phyloP scores from a whole-genome alignment of 1,140 invertebrate species.

The Saccostrea cuccullata region DNA sequence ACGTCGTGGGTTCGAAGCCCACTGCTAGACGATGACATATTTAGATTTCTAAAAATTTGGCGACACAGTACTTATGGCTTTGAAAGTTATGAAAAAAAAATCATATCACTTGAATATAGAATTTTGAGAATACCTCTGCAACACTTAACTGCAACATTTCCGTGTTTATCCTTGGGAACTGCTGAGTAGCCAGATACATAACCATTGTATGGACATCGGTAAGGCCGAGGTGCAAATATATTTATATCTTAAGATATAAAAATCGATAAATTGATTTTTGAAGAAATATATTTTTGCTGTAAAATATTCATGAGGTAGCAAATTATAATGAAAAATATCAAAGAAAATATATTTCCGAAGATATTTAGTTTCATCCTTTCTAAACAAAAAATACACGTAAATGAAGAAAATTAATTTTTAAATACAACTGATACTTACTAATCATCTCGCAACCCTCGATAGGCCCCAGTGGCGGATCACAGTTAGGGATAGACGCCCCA shows the following conservation, averaged over 20 bases:
- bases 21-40: no score
- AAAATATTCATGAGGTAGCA: background rate
- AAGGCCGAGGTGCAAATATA: background rate
- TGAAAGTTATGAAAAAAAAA: no score
- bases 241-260: background rate
- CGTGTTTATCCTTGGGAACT: background rate
- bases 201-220: slow-evolving; percentile 18
- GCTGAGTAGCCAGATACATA: background rate
- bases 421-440: background rate
- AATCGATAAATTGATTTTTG: background rate
- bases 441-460: background rate
- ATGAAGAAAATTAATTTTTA: no score
- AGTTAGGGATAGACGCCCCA: slow-evolving; percentile 19
- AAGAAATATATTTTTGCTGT: no score
- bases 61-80: no score
- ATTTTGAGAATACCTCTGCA: slow-evolving; percentile 3
- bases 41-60: no score
- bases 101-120: no score
- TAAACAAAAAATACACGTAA: no score
- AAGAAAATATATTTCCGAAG: background rate
- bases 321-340: background rate
- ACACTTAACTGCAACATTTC: background rate
- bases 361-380: background rate
- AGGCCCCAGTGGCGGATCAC: background rate
- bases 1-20: no score